Evolutionary conservation across 2,113 vertebrate genomes (phyloP).

Genomic region (Rhinolophus sinicus): DNA sequence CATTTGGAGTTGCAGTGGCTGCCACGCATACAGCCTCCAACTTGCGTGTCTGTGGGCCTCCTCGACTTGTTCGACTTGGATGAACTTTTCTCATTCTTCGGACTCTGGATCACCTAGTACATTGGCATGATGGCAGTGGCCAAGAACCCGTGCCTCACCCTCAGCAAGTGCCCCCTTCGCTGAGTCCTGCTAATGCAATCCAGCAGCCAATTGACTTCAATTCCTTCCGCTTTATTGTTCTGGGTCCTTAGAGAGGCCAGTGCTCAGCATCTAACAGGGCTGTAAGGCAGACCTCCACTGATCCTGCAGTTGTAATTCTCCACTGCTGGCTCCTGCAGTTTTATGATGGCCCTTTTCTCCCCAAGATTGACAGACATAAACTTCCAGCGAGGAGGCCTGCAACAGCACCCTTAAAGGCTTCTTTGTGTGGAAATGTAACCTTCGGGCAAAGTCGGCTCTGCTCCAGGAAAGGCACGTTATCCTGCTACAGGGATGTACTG

Average conservation of each 20-base stretch:
- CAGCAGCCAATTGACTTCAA: constrained; percentile 62
- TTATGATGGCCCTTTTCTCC: constrained; percentile 66
- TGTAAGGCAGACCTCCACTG: constrained; percentile 52
- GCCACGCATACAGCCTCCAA: not conserved
- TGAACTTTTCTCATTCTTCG: not conserved
- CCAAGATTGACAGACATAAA: constrained; percentile 43
- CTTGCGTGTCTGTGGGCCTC: not conserved
- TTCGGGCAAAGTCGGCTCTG: constrained; percentile 53
- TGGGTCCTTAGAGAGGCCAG: constrained; percentile 54
- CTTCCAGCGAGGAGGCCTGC: constrained; percentile 12
- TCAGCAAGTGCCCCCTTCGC: constrained; percentile 29
- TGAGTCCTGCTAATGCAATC: constrained; percentile 45
- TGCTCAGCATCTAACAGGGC: constrained; percentile 49
- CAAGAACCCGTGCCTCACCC: not conserved
- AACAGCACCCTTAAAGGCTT: constrained; percentile 65
- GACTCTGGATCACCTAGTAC: not conserved
- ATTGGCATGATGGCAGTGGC: not conserved
- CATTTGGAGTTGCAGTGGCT: constrained; percentile 52
- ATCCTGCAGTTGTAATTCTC: constrained; percentile 61
- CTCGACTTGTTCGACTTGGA: not conserved
- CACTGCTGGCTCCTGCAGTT: constrained; percentile 63
- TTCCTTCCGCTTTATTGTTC: constrained; percentile 75
- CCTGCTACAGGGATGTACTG: constrained; percentile 5
- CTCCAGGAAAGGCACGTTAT: constrained; percentile 21
- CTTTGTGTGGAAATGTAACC: constrained; percentile 72